Percentiles rank a stretch among this genome's conserved stretches.
Conservation (phyloP, 2,113 vertebrate genomes). For the rat (Rattus norvegicus) region DNA sequence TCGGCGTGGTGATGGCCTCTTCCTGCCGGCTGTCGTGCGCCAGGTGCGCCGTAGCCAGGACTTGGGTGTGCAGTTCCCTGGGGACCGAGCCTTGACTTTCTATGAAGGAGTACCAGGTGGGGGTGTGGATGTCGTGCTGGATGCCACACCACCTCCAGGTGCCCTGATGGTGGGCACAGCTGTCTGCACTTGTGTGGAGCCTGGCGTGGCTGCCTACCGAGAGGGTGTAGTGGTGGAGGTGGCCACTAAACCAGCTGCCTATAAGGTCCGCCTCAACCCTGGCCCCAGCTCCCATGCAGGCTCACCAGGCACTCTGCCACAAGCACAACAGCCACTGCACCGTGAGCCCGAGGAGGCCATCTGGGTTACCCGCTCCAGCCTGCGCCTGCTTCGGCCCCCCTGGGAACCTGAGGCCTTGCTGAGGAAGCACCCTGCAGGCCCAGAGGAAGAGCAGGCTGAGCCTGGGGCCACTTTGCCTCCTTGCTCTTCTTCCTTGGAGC, state of each 20-base stretch:
- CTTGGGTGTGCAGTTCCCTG: slow-evolving; percentile 90
- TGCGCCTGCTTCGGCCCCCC: slow-evolving; percentile 90
- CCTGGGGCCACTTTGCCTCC: slow-evolving; percentile 30
- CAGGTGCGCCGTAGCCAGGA: slow-evolving; percentile 88
- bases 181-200: slow-evolving; percentile 91
- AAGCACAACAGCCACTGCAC: slow-evolving; percentile 58
- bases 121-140: slow-evolving; percentile 89
- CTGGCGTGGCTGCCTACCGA: slow-evolving; percentile 86
- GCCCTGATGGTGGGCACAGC: slow-evolving; percentile 87
- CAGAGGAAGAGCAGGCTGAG: slow-evolving; percentile 86
- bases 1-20: slow-evolving; percentile 86
- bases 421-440: slow-evolving; percentile 75
- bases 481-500: slow-evolving; percentile 72
- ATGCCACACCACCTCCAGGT: slow-evolving; percentile 87
- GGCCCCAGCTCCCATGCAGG: slow-evolving; percentile 47
- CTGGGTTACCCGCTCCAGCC: slow-evolving; percentile 91
- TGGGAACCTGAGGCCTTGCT: slow-evolving; percentile 86
- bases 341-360: slow-evolving; percentile 82
- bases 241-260: slow-evolving; percentile 89
- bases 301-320: slow-evolving; percentile 28
- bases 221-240: slow-evolving; percentile 91
- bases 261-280: slow-evolving; percentile 86
- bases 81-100: slow-evolving; percentile 87
- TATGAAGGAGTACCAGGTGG: slow-evolving; percentile 82
- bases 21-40: slow-evolving; percentile 90